Percentiles rank a stretch among this genome's conserved stretches.
phyloP scores from a whole-genome alignment of 2,888 invertebrate species.

The Chironomus riparius region DNA sequence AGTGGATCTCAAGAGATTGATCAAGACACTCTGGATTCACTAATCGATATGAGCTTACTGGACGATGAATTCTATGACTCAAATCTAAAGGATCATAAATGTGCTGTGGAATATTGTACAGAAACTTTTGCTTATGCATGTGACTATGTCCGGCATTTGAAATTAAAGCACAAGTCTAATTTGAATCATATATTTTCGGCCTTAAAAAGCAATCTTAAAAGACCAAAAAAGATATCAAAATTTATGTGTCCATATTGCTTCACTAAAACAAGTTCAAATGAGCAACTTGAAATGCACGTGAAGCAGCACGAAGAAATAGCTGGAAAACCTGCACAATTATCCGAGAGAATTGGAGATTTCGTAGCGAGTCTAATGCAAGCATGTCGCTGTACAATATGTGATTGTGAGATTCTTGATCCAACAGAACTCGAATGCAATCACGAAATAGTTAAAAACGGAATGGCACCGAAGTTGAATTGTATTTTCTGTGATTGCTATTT shows the following conservation, averaged over 20 bases:
- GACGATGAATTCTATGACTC: slow-evolving; percentile 8
- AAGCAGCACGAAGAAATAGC: neutral
- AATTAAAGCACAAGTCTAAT: neutral
- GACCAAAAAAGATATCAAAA: neutral
- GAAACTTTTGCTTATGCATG: neutral
- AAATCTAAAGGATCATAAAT: neutral
- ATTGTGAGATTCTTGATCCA: slow-evolving; percentile 17
- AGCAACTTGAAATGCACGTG: neutral
- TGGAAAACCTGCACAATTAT: neutral
- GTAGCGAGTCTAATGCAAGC: neutral
- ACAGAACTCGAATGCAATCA: slow-evolving; percentile 7
- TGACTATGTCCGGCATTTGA: slow-evolving; percentile 4
- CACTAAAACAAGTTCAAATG: neutral
- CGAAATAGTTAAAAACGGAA: slow-evolving; percentile 2
- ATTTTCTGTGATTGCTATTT: neutral
- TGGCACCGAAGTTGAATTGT: slow-evolving; percentile 2
- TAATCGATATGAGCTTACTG: slow-evolving; percentile 1
- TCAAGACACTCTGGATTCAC: neutral
- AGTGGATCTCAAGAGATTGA: neutral
- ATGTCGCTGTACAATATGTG: slow-evolving; percentile 6
- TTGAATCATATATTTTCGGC: neutral
- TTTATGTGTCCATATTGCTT: slow-evolving; percentile 20
- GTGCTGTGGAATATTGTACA: neutral
- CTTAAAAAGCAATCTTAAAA: neutral
- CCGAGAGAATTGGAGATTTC: neutral